phyloP scores from a whole-genome alignment of 2,113 vertebrate species.

The Trachemys scripta region DNA sequence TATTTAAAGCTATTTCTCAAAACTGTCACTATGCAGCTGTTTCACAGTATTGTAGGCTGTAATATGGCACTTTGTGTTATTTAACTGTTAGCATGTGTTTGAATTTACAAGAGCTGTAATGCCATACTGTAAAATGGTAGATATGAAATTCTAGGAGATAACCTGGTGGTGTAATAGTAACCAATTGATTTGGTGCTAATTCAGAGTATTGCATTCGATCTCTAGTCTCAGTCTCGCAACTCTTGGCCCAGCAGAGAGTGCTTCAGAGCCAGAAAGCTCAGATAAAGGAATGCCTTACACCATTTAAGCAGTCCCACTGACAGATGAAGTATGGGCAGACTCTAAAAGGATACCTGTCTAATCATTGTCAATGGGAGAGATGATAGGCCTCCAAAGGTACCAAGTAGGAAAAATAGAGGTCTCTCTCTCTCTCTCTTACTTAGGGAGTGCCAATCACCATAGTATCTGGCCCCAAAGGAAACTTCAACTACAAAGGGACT shows the following conservation, averaged over 20 bases:
- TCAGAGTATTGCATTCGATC: background rate
- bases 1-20: background rate
- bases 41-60: background rate
- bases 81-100: background rate
- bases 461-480: constrained; percentile 32
- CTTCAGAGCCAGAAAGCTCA: background rate
- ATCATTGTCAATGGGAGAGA: background rate
- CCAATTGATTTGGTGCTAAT: background rate
- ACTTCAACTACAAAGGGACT: background rate
- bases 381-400: fast-evolving
- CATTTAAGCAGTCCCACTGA: fast-evolving
- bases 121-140: constrained; percentile 5
- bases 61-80: constrained; percentile 22
- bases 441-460: background rate
- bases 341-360: background rate
- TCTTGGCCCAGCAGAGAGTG: background rate
- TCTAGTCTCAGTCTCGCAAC: background rate
- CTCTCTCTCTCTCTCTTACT: background rate
- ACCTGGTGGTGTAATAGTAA: background rate
- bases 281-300: fast-evolving
- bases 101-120: background rate
- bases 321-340: background rate
- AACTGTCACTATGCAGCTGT: background rate
- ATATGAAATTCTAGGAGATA: background rate
- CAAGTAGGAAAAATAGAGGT: background rate